A percentile compares a stretch with the other conserved stretches of the same genome.
These are phyloP conservation scores for Pseudoatta argentina DNA, from an alignment of 1,140 invertebrate species.

Conservation along the genomic window DNA sequence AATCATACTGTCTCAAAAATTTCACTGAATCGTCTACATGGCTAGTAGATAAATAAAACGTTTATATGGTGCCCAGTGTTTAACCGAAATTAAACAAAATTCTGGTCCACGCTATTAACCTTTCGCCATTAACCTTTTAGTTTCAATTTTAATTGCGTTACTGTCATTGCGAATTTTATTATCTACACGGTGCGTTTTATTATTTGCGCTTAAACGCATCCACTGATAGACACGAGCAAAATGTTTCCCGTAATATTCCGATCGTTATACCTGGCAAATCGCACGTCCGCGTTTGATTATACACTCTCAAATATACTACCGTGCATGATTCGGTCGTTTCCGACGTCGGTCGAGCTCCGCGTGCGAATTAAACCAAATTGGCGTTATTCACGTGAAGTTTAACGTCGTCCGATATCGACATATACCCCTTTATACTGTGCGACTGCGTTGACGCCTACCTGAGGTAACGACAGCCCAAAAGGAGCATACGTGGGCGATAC, in stretches of 20 bases:
- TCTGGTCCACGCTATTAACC: neutral
- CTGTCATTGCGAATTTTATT: constrained; percentile 14
- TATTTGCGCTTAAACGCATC: constrained; percentile 35
- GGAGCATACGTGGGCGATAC: constrained; percentile 54
- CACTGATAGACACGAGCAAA: neutral
- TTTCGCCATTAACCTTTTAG: neutral
- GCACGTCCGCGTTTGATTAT: constrained; percentile 38
- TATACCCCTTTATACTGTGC: constrained; percentile 15
- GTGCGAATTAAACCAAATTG: constrained; percentile 57
- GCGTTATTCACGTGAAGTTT: constrained; percentile 57
- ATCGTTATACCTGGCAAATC: constrained; percentile 25
- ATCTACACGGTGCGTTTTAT: constrained; percentile 13
- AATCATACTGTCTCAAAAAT: neutral
- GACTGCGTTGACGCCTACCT: constrained; percentile 58
- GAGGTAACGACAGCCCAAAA: constrained; percentile 53
- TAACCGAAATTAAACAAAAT: constrained; percentile 17
- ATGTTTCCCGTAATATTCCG: constrained; percentile 34
- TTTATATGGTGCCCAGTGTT: neutral
- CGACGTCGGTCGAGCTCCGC: constrained; percentile 11
- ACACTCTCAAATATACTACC: constrained; percentile 34
- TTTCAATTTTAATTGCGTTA: neutral
- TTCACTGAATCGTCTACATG: neutral
- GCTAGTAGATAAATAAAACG: constrained; percentile 7
- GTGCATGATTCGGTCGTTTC: constrained; percentile 47
- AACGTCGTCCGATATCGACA: constrained; percentile 53